Base-by-base conservation (phyloP, 2,888 invertebrate genomes). In the Caenorhabditis sp. region DNA sequence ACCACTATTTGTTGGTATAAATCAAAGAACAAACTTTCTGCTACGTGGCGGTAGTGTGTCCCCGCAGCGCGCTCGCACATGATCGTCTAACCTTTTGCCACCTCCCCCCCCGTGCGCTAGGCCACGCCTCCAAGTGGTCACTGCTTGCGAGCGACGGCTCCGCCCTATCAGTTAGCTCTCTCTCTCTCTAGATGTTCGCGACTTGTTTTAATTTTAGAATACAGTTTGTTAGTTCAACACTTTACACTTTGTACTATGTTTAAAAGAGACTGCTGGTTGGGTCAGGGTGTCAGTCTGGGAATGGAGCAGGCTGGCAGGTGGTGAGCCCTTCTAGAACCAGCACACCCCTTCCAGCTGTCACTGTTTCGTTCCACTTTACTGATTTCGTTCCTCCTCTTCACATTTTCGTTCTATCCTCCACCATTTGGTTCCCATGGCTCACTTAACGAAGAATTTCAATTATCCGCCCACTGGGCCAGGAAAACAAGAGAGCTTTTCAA, bases 11-110 rank as follows among this genome's bases (percentile, higher is more conserved):
- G 76, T 51, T 69, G 59, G 68, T 28, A 59, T 75, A 68, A 76
- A 76, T 69, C 76, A 69, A 76, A 76, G 76, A 76, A 76, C 76
- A 75, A 75, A 68, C 76, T 76, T 61, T 74, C 49, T 68, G 41
- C 24, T 24, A 69, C 41, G 66, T 58, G 68, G 19, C 59, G 35
- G 56, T 24, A 54, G 31, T 4, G 38, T 56, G 28, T 28, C 54
- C 54, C 28, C 47, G 49, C 16, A n/a, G 56, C 76, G 41, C 76
- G 66, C n/a, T n/a, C 66, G 76, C 76, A 76, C 76, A 69, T 76
- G 76, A 76, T 76, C 69, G 76, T 76, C 69, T 76, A 68, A 76
- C 76, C 76, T 76, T 76, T 75, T 66, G 66, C 66, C 66, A 63
- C 66, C 66, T 58, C 47, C 44, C 41, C 22, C n/a, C 51, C 8